Conservation (phyloP, 2,113 vertebrate genomes). For the Pterocles burchelli region DNA sequence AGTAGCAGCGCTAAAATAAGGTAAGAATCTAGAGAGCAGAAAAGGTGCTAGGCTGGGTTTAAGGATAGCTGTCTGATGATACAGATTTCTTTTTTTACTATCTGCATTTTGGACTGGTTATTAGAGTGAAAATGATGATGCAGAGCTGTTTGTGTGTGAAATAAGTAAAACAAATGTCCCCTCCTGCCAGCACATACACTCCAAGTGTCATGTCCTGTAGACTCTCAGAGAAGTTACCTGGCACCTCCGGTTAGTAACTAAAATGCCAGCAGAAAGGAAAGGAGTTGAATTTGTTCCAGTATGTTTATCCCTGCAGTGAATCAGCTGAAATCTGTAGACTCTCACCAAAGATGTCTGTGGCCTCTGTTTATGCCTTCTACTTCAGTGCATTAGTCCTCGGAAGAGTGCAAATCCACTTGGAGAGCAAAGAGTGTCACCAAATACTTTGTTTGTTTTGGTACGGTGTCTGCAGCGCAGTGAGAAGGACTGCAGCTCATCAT, state of each 20-base stretch:
- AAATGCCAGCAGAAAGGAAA: neutral
- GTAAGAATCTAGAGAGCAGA: neutral
- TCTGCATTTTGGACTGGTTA: neutral
- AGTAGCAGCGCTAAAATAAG: neutral
- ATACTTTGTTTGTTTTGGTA: constrained; percentile 10
- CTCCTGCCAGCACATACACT: neutral
- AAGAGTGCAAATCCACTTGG: neutral
- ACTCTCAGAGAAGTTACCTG: neutral
- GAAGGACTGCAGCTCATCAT: constrained; percentile 19
- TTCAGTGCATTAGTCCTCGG: neutral
- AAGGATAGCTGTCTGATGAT: neutral
- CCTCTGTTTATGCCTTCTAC: neutral
- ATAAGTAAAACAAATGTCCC: neutral
- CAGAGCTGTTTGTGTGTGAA: neutral
- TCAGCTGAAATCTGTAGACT: neutral
- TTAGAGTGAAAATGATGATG: neutral
- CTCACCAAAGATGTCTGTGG: neutral
- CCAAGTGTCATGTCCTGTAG: neutral
- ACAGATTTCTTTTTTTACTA: neutral
- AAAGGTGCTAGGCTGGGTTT: neutral
- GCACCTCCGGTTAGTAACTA: neutral
- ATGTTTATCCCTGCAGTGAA: neutral
- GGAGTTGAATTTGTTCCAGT: neutral
- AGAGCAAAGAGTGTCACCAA: neutral
- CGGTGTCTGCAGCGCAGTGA: neutral